Evolutionary conservation across 2,797 vertebrate species (phyloP).

Genomic region (Notolabrus celidotus): DNA sequence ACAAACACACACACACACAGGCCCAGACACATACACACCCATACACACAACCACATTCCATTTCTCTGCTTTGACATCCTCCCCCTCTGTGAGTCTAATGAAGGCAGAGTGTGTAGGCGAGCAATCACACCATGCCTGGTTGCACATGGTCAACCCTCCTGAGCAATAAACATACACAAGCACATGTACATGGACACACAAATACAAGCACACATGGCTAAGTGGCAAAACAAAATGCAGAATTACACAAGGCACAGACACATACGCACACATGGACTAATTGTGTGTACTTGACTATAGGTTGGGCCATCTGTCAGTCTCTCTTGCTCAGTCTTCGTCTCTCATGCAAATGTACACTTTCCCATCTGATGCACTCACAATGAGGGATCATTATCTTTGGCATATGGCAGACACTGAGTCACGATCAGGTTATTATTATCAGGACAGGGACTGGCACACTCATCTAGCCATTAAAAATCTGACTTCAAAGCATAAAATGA

Average conservation of each 20-base stretch:
- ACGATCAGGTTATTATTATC: constrained; percentile 43
- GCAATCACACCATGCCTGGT: constrained; percentile 58
- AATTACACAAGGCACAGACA: constrained; percentile 17
- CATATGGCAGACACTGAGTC: constrained; percentile 47
- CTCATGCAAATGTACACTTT: constrained; percentile 53
- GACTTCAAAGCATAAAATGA: constrained; percentile 13
- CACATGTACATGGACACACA: constrained; percentile 28
- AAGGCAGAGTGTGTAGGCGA: constrained; percentile 72
- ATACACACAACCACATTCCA: constrained; percentile 10
- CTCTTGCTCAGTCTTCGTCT: constrained; percentile 31
- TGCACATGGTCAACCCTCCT: constrained; percentile 58
- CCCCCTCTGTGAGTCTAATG: constrained; percentile 70
- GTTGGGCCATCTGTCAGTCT: constrained; percentile 53
- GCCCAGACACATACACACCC: constrained; percentile 12
- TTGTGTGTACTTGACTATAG: constrained; percentile 35
- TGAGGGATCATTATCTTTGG: constrained; percentile 63
- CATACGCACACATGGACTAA: too few relatives aligned
- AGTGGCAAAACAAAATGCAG: constrained; percentile 20
- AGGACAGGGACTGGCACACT: constrained; percentile 33
- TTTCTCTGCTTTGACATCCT: constrained; percentile 45
- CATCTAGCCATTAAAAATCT: constrained; percentile 48
- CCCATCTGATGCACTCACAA: constrained; percentile 31
- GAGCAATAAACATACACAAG: constrained; percentile 38
- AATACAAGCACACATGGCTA: background rate
- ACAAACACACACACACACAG: background rate